Evolutionary conservation across 2,797 vertebrate genomes (phyloP), one percentile per base, ranked within the genome.

Genomic region (Lithobates sylvaticus): DNA sequence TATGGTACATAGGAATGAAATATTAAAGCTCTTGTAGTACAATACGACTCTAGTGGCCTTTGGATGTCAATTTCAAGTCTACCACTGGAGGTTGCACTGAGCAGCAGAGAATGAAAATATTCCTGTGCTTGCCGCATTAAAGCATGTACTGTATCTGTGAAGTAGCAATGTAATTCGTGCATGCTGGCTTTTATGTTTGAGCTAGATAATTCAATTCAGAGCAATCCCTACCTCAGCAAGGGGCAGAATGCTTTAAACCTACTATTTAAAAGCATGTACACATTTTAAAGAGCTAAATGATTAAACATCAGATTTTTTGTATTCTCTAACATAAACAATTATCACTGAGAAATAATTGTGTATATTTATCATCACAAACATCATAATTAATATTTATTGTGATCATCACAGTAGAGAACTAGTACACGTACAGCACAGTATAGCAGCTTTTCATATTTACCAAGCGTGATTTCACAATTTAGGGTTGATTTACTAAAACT

Each of bases 41-140:
- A 34, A 71, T 36, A 34, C 32, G 29, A 32, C 29, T 58, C 68
- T 0, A 26, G 67, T 58, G 32, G 42, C 67, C 6, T 58, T 70
- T 15, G n/a, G 27, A 32, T 80, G 29, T 13, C 58, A 15, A 23
- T 50, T 54, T 34, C 47, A 54, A 47, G 34, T 42, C 34, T 4
- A 64, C 47, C 69, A 73, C 79, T 73, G 26, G 50, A 47, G 50
- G 68, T 26, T 39, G 34, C 69, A 72, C 50, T 12, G 79, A 58
- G 32, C 32, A 67, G 65, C 65, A 67, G 65, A 72, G 36, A 34
- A 61, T n/a, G 54, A 42, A 72, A 72, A 23, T 27, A 72, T 34
- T 34, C 70, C 5, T 36, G 21, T 34, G 32, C 65, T 67, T 67
- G 65, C 65, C 65, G 70, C 70, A 72, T 34, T 72, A 72, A 34